Evolutionary conservation across 2,888 invertebrate genomes (phyloP).

Genomic region (Erannis defoliaria): DNA sequence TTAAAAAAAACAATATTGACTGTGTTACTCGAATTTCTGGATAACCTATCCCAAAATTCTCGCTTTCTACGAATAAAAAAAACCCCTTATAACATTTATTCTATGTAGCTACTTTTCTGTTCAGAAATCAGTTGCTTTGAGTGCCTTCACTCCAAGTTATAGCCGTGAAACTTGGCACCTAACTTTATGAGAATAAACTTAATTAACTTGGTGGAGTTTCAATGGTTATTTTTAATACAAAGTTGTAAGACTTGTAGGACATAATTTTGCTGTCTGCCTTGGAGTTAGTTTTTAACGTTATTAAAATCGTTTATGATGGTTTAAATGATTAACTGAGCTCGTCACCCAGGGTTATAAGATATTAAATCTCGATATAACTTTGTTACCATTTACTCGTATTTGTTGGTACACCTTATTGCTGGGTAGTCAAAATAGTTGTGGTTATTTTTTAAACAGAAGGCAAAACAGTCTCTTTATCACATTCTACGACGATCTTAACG

Average conservation of each 20-base stretch:
- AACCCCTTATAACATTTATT: background rate
- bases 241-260: constrained; percentile 16
- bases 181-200: constrained; percentile 22
- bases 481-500: too few relatives aligned
- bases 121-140: constrained; percentile 18
- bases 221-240: constrained; percentile 13
- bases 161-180: constrained; percentile 17
- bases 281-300: constrained; percentile 3
- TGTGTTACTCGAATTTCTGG: too few relatives aligned
- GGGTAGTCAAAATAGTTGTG: too few relatives aligned
- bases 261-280: constrained; percentile 6
- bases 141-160: constrained; percentile 20
- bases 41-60: too few relatives aligned
- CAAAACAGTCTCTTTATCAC: too few relatives aligned
- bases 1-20: too few relatives aligned
- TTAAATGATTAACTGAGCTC: background rate
- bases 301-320: background rate
- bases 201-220: constrained; percentile 21
- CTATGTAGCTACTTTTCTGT: constrained; percentile 37
- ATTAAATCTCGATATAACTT: too few relatives aligned
- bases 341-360: background rate
- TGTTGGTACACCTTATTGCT: too few relatives aligned
- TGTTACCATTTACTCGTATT: too few relatives aligned
- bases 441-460: too few relatives aligned
- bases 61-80: background rate